Evolutionary conservation across 2,888 invertebrate species (phyloP).

Genomic region (Catotricha subobsoleta): DNA sequence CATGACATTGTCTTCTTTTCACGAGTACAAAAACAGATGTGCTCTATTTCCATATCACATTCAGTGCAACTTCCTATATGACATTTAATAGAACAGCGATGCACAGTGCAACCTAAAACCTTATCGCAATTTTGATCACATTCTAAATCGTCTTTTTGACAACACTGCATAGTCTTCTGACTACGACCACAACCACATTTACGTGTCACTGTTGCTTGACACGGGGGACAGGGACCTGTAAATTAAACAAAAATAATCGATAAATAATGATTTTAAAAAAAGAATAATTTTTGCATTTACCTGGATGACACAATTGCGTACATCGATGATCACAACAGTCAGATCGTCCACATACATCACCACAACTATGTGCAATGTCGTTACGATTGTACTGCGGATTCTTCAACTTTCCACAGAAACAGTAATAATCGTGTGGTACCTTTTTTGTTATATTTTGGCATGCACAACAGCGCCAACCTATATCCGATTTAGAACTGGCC

Average conservation of each 20-base stretch:
- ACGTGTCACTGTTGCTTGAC: conserved; percentile 53
- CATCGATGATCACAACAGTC: conserved; percentile 47
- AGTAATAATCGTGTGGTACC: conserved; percentile 65
- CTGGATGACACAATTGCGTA: conserved; percentile 77
- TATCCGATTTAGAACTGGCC: conserved; percentile 54
- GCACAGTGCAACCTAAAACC: conserved; percentile 55
- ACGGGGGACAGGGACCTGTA: conserved; percentile 62
- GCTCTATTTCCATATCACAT: conserved; percentile 47
- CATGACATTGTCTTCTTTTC: conserved; percentile 42
- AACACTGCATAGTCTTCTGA: conserved; percentile 49
- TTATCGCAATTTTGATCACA: conserved; percentile 62
- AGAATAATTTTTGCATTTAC: too few species aligned
- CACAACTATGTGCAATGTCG: conserved; percentile 80
- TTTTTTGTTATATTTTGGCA: conserved; percentile 67
- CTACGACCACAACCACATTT: conserved; percentile 65
- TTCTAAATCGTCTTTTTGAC: conserved; percentile 46
- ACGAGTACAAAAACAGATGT: conserved; percentile 56
- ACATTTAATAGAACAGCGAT: conserved; percentile 54
- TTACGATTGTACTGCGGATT: conserved; percentile 60
- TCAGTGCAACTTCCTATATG: conserved; percentile 60
- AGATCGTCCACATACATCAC: conserved; percentile 54
- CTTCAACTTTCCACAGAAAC: conserved; percentile 72
- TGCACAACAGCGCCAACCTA: conserved; percentile 90
- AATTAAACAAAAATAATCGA: neutral
- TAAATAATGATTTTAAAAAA: neutral